phyloP scores from a whole-genome alignment of 2,113 vertebrate species.

The Riparia riparia region DNA sequence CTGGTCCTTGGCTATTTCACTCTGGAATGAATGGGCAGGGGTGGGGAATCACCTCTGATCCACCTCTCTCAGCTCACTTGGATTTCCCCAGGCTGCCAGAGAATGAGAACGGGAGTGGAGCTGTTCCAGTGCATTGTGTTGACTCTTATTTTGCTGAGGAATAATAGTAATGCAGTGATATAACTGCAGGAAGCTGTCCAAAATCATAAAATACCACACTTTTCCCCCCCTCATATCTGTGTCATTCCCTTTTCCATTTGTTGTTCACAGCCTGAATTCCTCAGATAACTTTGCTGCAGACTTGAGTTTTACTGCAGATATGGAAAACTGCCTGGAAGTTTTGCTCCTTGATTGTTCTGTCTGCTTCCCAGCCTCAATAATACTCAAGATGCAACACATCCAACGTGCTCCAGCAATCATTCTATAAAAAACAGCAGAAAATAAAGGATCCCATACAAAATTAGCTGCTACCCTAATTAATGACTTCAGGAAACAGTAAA shows the following conservation, averaged over 20 bases:
- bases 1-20: not conserved
- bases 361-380: not conserved
- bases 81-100: not conserved
- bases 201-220: not conserved
- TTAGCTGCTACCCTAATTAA: not conserved
- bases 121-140: not conserved
- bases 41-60: not conserved
- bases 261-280: slow-evolving; percentile 36
- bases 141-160: not conserved
- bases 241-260: slow-evolving; percentile 39
- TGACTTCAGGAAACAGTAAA: not conserved
- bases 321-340: slow-evolving; percentile 29
- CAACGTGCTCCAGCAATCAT: not conserved
- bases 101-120: not conserved
- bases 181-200: not conserved
- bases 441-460: not conserved
- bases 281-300: slow-evolving; percentile 36
- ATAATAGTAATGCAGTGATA: not conserved
- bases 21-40: not conserved
- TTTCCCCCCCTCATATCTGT: not conserved
- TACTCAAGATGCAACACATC: not conserved
- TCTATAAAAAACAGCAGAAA: not conserved
- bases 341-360: not conserved
- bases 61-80: not conserved
- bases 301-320: slow-evolving; percentile 14